Percentiles rank a stretch among this genome's conserved stretches.
Conservation (phyloP, 2,888 invertebrate species). For the Gymnoscelis rufifasciata region DNA sequence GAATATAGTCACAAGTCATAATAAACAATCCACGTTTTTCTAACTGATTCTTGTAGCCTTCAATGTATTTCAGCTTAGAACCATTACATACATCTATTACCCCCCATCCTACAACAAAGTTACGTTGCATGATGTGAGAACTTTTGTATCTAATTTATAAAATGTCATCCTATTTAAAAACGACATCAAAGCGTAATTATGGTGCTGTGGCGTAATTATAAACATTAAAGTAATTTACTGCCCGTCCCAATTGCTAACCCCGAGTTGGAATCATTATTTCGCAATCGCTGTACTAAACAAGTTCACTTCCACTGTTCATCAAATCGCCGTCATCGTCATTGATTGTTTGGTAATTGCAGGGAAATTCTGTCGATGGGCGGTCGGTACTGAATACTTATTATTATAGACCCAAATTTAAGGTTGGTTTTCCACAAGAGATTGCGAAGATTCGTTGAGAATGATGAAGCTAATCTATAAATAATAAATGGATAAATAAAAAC, state of each 20-base stretch:
- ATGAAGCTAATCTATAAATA: neutral
- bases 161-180: constrained; percentile 20
- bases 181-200: constrained; percentile 27
- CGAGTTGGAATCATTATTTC: constrained; percentile 34
- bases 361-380: neutral
- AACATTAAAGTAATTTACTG: constrained; percentile 33
- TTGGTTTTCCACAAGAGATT: too few species aligned
- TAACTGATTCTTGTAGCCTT: too few species aligned
- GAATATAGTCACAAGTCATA: too few species aligned
- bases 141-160: too few species aligned
- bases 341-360: neutral
- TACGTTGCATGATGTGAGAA: neutral
- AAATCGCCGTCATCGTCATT: constrained; percentile 1
- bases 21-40: too few species aligned
- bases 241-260: constrained; percentile 33
- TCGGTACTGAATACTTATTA: too few species aligned
- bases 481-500: too few species aligned
- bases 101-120: too few species aligned
- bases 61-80: too few species aligned
- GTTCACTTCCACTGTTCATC: neutral
- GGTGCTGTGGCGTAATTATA: constrained; percentile 32
- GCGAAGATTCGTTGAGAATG: neutral
- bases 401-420: too few species aligned
- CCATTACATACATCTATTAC: too few species aligned
- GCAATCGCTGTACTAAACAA: constrained; percentile 32